Conservation (phyloP, 92 coral and sea anemone species). For the Galaxea fascicularis region DNA sequence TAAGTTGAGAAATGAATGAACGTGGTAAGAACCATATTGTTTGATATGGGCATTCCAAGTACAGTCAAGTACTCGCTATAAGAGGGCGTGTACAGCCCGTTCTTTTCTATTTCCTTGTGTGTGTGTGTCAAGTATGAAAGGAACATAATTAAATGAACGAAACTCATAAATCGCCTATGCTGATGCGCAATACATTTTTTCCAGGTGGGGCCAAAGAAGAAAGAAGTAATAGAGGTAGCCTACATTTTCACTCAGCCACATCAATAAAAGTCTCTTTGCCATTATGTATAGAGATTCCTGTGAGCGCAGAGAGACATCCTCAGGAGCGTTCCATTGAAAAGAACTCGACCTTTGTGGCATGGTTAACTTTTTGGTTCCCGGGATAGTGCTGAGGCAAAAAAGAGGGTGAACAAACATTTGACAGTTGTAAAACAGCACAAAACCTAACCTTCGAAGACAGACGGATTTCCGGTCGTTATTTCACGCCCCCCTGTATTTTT, state of each 20-base stretch:
- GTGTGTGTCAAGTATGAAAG: constrained; percentile 3
- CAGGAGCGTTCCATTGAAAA: constrained; percentile 54
- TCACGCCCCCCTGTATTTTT: constrained; percentile 22
- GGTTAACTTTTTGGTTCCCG: constrained; percentile 50
- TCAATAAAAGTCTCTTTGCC: constrained; percentile 26
- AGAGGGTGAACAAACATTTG: constrained; percentile 3
- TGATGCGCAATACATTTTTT: not conserved
- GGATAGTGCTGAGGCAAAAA: constrained; percentile 34
- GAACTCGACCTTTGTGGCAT: constrained; percentile 34
- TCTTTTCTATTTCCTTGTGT: not conserved
- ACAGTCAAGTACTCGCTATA: constrained; percentile 3
- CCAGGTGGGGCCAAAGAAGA: not conserved
- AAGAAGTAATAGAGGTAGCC: not conserved
- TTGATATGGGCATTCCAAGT: constrained; percentile 9
- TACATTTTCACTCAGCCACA: constrained; percentile 9
- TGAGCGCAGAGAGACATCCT: constrained; percentile 40
- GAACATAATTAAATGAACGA: constrained; percentile 14
- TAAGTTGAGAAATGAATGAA: constrained; percentile 12
- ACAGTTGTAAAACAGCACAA: constrained; percentile 10
- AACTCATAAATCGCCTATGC: not conserved
- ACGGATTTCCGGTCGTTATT: constrained; percentile 27
- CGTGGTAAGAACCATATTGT: constrained; percentile 13
- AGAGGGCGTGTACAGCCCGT: constrained; percentile 7
- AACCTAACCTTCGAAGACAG: not conserved
- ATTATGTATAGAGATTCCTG: constrained; percentile 47